Percentiles rank a stretch among this genome's conserved stretches.
phyloP scores from a whole-genome alignment of 1,140 invertebrate species.

The Zaprionus ghesquierei region DNA sequence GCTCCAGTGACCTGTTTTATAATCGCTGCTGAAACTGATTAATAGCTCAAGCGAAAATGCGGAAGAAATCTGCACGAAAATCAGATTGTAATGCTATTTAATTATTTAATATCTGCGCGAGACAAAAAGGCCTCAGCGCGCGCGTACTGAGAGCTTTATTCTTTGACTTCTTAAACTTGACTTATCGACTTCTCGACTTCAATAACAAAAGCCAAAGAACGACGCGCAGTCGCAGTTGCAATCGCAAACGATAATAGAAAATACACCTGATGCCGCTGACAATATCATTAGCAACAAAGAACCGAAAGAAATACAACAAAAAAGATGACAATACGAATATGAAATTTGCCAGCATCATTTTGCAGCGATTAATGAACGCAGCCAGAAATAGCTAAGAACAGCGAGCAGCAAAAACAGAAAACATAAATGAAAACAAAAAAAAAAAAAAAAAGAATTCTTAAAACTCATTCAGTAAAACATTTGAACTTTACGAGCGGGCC shows the following conservation, averaged over 20 bases:
- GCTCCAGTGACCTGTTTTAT: constrained; percentile 59
- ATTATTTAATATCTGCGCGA: constrained; percentile 56
- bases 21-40: not conserved
- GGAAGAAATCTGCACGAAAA: constrained; percentile 50
- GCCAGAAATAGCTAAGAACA: constrained; percentile 46
- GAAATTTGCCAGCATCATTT: constrained; percentile 65
- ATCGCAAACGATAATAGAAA: constrained; percentile 34
- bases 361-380: constrained; percentile 60
- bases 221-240: constrained; percentile 38
- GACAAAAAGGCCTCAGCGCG: constrained; percentile 45
- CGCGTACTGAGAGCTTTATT: constrained; percentile 30
- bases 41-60: constrained; percentile 22
- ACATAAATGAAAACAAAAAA: not conserved
- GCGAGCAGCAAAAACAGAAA: constrained; percentile 24
- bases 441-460: constrained; percentile 16
- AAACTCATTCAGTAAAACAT: constrained; percentile 51
- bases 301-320: constrained; percentile 4
- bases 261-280: constrained; percentile 67
- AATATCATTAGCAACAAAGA: constrained; percentile 73
- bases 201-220: constrained; percentile 20
- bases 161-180: constrained; percentile 13
- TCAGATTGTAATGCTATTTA: constrained; percentile 63
- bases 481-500: constrained; percentile 41
- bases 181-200: constrained; percentile 3
- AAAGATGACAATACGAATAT: constrained; percentile 38